Evolutionary conservation across 2,888 invertebrate genomes (phyloP), one percentile per base, ranked within the genome.

Genomic region (Chouioia cunea): DNA sequence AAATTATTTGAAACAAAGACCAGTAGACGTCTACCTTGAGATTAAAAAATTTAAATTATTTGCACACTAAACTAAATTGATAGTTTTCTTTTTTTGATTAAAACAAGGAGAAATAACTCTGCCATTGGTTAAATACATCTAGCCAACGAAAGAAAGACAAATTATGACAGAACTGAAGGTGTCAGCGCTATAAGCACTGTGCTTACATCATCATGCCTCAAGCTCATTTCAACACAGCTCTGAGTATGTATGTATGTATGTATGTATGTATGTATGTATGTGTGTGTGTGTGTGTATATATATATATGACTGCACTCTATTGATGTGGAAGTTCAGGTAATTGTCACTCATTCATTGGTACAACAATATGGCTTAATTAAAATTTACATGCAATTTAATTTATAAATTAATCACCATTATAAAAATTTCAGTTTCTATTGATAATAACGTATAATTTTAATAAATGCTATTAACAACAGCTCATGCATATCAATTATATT

Each of bases 151-250:
- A 66, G 63, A 48, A 62, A 64, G 58, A 59, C 59, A 64, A 60
- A 64, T 64, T 65, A 72, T 69, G 62, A 72, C 65, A 69, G 48
- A 65, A 18, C 65, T 73, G 62, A 69, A 69, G 69, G 69, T 75
- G 81, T 83, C 83, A 83, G 79, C 79, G 79, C 81, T 83, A 82
- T 83, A 82, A 82, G 82, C 81, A 77, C 78, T 76, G 74, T 78
- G 81, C 81, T 83, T 83, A 82, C 81, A 82, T 83, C 83, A 83
- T 70, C 66, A 56, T 63, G 64, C 70, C 64, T 73, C 70, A 64
- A 70, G 70, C 73, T 63, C 70, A 65, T 69, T 68, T 71, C 67
- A 71, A 48, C 36, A 70, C 48, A 65, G n/a, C n/a, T n/a, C 23
- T 27, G 44, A 56, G 20, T 50, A 65, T 20, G 18, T 64, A 14